Conservation (phyloP, 2,888 invertebrate genomes). For the Ernsta delagoae region DNA sequence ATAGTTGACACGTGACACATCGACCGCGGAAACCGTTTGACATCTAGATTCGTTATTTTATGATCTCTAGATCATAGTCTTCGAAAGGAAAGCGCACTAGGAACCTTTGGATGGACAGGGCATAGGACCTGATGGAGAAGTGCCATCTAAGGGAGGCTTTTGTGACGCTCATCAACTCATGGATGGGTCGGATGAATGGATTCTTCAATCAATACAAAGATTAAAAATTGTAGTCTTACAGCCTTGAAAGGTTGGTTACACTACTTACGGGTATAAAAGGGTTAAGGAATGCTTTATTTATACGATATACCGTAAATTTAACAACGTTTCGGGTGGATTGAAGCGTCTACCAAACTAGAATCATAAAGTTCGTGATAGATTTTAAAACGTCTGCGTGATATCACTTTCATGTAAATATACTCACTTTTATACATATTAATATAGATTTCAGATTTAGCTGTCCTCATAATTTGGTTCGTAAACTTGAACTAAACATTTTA, state of each 20-base stretch:
- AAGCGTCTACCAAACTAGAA: slow-evolving; percentile 53
- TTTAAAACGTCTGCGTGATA: slow-evolving; percentile 50
- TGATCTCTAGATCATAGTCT: too few species aligned
- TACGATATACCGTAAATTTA: slow-evolving; percentile 54
- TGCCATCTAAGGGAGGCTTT: too few species aligned
- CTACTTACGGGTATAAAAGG: neutral
- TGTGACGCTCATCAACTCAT: too few species aligned
- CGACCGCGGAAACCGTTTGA: too few species aligned
- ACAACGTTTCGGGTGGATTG: slow-evolving; percentile 51
- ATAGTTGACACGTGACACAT: too few species aligned
- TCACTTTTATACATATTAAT: slow-evolving; percentile 3
- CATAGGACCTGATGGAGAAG: too few species aligned
- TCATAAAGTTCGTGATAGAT: slow-evolving; percentile 54
- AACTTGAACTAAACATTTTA: slow-evolving; percentile 11
- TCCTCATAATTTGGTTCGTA: slow-evolving; percentile 11
- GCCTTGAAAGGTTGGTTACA: slow-evolving; percentile 3
- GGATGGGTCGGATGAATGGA: too few species aligned
- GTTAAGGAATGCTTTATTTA: slow-evolving; percentile 45
- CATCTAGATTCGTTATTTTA: too few species aligned
- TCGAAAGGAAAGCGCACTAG: too few species aligned
- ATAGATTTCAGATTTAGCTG: slow-evolving; percentile 3
- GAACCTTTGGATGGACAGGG: too few species aligned
- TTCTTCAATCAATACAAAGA: too few species aligned
- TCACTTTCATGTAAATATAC: slow-evolving; percentile 28
- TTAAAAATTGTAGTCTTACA: neutral